phyloP scores from a whole-genome alignment of 2,797 vertebrate species.

The Crenuchus spilurus region DNA sequence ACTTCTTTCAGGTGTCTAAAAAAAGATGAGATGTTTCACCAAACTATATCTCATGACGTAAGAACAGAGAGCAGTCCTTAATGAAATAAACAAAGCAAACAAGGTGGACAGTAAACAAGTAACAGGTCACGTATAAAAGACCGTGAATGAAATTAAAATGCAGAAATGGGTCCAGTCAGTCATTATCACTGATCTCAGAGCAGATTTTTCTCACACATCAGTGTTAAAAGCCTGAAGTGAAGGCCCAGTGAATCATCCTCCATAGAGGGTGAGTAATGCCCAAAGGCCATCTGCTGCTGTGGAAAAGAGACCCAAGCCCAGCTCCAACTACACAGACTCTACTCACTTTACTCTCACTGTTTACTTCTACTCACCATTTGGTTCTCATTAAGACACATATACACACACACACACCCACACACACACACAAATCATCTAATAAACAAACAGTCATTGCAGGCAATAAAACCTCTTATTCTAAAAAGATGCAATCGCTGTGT shows the following conservation, averaged over 20 bases:
- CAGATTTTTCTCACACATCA: background rate
- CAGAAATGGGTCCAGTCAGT: background rate
- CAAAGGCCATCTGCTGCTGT: conserved; percentile 26
- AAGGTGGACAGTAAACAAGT: too few relatives aligned
- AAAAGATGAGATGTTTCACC: too few relatives aligned
- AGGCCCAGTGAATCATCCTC: conserved; percentile 11
- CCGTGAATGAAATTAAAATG: background rate
- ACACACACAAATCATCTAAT: background rate
- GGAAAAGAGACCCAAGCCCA: background rate
- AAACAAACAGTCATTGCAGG: conserved; percentile 1
- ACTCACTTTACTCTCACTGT: conserved; percentile 23
- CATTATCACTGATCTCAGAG: background rate
- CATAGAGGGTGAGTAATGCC: conserved; percentile 13
- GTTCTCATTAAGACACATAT: conserved; percentile 13
- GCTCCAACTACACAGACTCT: conserved; percentile 10
- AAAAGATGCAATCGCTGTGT: background rate
- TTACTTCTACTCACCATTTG: conserved; percentile 18
- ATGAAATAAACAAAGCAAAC: too few relatives aligned
- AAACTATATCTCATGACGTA: too few relatives aligned
- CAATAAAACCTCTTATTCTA: background rate
- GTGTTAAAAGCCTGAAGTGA: background rate
- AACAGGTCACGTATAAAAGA: too few relatives aligned
- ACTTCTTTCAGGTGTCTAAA: too few relatives aligned
- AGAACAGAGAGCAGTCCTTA: too few relatives aligned
- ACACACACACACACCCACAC: conserved; percentile 2